A percentile compares a stretch with the other conserved stretches of the same genome.
phyloP scores from a whole-genome alignment of 2,113 vertebrate species.

The Thunnus maccoyii region DNA sequence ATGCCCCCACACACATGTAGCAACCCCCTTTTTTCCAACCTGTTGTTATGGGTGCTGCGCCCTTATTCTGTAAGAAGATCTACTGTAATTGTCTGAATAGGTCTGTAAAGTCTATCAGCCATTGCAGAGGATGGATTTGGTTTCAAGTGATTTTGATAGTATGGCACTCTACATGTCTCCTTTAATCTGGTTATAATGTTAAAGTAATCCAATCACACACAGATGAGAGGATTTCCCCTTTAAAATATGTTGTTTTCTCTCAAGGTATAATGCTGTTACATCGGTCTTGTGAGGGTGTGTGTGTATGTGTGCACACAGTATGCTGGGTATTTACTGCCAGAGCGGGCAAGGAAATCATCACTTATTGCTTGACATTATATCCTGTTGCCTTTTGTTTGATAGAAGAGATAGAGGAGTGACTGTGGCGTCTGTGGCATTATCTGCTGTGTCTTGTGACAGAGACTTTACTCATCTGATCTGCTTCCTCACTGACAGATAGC shows the following conservation, averaged over 20 bases:
- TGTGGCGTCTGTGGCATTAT: slow-evolving; percentile 61
- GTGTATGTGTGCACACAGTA: slow-evolving; percentile 11
- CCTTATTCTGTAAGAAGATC: not conserved
- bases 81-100: slow-evolving; percentile 26
- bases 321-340: slow-evolving; percentile 25
- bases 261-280: slow-evolving; percentile 41
- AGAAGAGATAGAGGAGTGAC: slow-evolving; percentile 24
- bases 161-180: slow-evolving; percentile 30
- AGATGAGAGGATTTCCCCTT: slow-evolving; percentile 57
- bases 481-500: slow-evolving; percentile 23
- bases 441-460: slow-evolving; percentile 62
- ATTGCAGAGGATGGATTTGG: slow-evolving; percentile 63
- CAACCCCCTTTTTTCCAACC: not conserved
- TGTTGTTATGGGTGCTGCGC: not conserved
- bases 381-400: slow-evolving; percentile 55
- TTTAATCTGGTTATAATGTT: slow-evolving; percentile 67
- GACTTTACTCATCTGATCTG: slow-evolving; percentile 48
- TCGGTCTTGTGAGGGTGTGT: slow-evolving; percentile 31
- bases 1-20: too few relatives aligned
- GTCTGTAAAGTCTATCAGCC: slow-evolving; percentile 47
- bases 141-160: slow-evolving; percentile 62
- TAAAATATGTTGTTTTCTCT: slow-evolving; percentile 63
- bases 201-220: slow-evolving; percentile 77
- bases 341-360: slow-evolving; percentile 39
- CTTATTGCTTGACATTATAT: slow-evolving; percentile 70